These are phyloP conservation scores for Xenopus petersii DNA, from an alignment of 2,797 vertebrate species.

Conservation along the genomic window DNA sequence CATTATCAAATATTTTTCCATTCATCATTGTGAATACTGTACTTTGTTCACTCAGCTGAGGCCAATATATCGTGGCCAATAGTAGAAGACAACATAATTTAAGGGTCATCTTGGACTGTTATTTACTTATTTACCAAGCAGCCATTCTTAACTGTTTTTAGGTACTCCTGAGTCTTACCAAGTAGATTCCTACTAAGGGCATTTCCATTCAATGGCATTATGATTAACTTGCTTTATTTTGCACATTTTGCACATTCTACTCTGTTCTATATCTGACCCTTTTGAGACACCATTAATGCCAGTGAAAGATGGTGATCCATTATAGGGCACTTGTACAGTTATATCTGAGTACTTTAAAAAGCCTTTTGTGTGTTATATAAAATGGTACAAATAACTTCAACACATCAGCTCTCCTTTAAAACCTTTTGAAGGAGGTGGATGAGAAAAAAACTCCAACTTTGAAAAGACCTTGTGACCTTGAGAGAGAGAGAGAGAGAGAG, in stretches of 20 bases:
- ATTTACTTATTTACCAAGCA: conserved; percentile 19
- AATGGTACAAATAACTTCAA: conserved; percentile 38
- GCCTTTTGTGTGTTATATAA: conserved; percentile 36
- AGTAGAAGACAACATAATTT: neutral
- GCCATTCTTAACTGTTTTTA: conserved; percentile 22
- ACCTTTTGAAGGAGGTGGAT: conserved; percentile 20
- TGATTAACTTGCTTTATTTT: conserved; percentile 22
- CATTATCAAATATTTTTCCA: too few species aligned
- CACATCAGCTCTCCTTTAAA: conserved; percentile 31
- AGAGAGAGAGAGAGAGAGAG: too few species aligned
- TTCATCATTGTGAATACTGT: too few species aligned
- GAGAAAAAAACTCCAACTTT: conserved; percentile 18
- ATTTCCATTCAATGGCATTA: conserved; percentile 27
- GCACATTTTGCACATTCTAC: conserved; percentile 17
- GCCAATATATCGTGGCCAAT: too few species aligned
- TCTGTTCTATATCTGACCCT: conserved; percentile 38
- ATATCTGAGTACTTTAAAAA: conserved; percentile 47
- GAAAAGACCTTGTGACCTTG: conserved; percentile 30
- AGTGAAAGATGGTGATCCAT: conserved; percentile 38
- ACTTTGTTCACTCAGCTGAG: too few species aligned
- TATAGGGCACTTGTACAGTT: conserved; percentile 40
- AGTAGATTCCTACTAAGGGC: neutral
- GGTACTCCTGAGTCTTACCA: neutral
- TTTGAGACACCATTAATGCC: conserved; percentile 39
- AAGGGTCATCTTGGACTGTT: conserved; percentile 6